Base-by-base conservation (phyloP, 2,888 invertebrate genomes). In the Lysandra bellargus region DNA sequence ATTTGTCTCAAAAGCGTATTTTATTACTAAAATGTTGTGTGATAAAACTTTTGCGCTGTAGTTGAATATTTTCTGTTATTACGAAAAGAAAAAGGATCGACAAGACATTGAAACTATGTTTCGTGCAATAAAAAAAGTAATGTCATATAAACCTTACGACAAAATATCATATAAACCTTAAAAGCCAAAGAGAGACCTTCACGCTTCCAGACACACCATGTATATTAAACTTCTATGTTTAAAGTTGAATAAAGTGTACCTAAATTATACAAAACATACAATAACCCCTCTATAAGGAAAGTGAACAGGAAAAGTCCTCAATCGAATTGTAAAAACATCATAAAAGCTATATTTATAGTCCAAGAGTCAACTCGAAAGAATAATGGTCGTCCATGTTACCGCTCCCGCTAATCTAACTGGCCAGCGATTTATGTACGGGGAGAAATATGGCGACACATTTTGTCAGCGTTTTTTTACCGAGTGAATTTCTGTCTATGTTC, bases 301-400 rank as follows among this genome's bases (percentile, higher is more conserved):
- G 83, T 81, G 82, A 84, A 84, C 87, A 86, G 88, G 86, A 85
- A 86, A 82, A 88, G 85, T 87, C 85, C 86, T 85, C 87, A 83
- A 84, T 91, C 90, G 91, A 92, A 92, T 92, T 90, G 90, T 89
- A 91, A 92, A 91, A 86, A 81, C 81, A 86, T 83, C 88, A 90
- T 92, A 92, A 92, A 91, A 89, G 86, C 85, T 88, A 87, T 90
- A 90, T 92, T 91, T 92, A 92, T 92, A 86, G 89, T 84, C 83
- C 83, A 83, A 80, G 83, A 82, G 83, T 86, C 85, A 84, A 85
- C 84, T 85, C 83, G 81, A 80, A 83, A 85, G 83, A 85, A 85
- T 86, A 86, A 86, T 85, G 83, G 85, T 83, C 82, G 84, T 85
- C 83, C 86, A 84, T 84, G 85, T 86, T 83, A 85, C 87, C 85